Percentiles rank a stretch among this genome's conserved stretches.
phyloP scores from a whole-genome alignment of 2,888 invertebrate species.

The Loripinus fragilis region DNA sequence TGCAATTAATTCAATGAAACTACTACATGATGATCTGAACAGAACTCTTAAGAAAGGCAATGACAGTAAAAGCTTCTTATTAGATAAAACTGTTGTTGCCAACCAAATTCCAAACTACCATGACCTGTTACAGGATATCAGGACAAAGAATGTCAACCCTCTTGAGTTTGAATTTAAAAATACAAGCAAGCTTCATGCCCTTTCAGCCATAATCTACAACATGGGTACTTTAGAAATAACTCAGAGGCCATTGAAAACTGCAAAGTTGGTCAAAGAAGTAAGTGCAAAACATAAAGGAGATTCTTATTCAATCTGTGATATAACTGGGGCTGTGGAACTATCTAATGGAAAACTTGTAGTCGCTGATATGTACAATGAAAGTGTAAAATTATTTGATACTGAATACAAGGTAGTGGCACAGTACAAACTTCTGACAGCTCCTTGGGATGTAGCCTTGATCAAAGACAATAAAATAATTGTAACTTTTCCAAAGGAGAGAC shows the following conservation, averaged over 20 bases:
- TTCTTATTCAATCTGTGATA: conserved; percentile 41
- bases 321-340: conserved; percentile 46
- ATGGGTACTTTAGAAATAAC: conserved; percentile 40
- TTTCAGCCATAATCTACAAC: conserved; percentile 26
- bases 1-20: conserved; percentile 36
- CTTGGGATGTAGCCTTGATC: conserved; percentile 50
- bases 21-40: conserved; percentile 33
- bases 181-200: conserved; percentile 37
- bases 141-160: conserved; percentile 38
- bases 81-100: conserved; percentile 39
- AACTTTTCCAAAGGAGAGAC: conserved; percentile 48
- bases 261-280: conserved; percentile 33
- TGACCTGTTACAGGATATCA: conserved; percentile 40
- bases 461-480: conserved; percentile 43
- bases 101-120: conserved; percentile 47
- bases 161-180: conserved; percentile 40
- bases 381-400: conserved; percentile 44
- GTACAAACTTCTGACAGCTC: conserved; percentile 52
- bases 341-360: conserved; percentile 47
- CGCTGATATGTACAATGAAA: conserved; percentile 55
- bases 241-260: conserved; percentile 32
- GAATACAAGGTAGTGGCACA: conserved; percentile 49
- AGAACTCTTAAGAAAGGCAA: conserved; percentile 50
- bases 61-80: conserved; percentile 54
- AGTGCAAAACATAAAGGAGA: conserved; percentile 51